Evolutionary conservation across 35 echinoderm and acorn worm genomes (phyloP).

Genomic region (Patiria miniata): DNA sequence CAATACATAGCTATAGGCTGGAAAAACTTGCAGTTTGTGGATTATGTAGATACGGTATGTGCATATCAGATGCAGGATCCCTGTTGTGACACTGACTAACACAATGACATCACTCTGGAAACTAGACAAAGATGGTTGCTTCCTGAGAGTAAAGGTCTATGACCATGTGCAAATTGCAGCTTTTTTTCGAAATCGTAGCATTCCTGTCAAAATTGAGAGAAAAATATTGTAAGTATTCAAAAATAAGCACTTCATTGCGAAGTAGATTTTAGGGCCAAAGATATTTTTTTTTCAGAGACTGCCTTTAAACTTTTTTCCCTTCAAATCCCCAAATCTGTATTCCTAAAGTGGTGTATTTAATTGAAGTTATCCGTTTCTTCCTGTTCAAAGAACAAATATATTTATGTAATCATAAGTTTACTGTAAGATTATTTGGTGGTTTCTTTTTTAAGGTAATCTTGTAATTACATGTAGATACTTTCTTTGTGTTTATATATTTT

Average conservation of each 20-base stretch:
- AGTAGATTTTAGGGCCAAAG: neutral
- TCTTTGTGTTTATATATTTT: too few species aligned
- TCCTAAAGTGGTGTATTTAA: conserved; percentile 1
- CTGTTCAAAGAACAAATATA: conserved; percentile 3
- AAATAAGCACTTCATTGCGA: neutral
- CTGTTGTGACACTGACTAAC: too few species aligned
- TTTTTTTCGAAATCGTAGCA: too few species aligned
- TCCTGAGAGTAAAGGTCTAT: too few species aligned
- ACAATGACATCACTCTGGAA: too few species aligned
- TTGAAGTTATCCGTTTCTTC: neutral
- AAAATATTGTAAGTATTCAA: neutral
- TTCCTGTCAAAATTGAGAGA: neutral
- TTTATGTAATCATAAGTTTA: neutral
- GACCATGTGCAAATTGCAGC: too few species aligned
- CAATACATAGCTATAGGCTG: too few species aligned
- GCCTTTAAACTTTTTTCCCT: neutral
- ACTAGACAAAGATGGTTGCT: too few species aligned
- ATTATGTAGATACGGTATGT: too few species aligned
- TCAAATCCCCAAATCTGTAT: conserved; percentile 4
- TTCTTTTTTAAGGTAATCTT: neutral
- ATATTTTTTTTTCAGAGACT: neutral
- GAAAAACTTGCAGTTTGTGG: too few species aligned
- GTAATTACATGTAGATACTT: too few species aligned
- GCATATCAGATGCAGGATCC: too few species aligned
- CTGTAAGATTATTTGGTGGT: neutral